phyloP scores from a whole-genome alignment of 2,113 vertebrate species.

The Cebidichthys violaceus region DNA sequence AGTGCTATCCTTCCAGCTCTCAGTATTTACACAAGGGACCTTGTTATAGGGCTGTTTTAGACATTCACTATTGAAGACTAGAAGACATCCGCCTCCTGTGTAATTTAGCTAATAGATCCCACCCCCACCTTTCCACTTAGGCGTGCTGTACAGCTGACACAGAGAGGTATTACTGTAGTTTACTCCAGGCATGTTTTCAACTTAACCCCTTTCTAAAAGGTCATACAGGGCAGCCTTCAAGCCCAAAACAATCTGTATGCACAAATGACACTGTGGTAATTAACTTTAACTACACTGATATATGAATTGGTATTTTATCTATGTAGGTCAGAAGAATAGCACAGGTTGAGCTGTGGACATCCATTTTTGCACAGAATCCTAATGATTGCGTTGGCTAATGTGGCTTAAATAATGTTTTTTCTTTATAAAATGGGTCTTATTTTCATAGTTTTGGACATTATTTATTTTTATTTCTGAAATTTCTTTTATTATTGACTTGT shows the following conservation, averaged over 20 bases:
- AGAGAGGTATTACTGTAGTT: conserved; percentile 12
- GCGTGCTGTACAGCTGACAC: conserved; percentile 1
- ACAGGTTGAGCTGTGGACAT: conserved; percentile 9
- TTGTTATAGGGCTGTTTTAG: conserved; percentile 34
- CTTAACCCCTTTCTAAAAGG: conserved; percentile 46
- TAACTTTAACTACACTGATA: conserved; percentile 43
- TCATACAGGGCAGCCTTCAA: conserved; percentile 23
- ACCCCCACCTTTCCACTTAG: conserved; percentile 10
- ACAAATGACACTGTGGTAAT: conserved; percentile 35
- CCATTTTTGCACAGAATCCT: neutral
- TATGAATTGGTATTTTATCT: conserved; percentile 43
- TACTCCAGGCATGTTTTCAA: conserved; percentile 27
- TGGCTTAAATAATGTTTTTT: neutral
- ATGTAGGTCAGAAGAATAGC: conserved; percentile 42
- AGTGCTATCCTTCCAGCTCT: conserved; percentile 48
- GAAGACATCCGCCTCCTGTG: conserved; percentile 49
- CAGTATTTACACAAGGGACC: conserved; percentile 47
- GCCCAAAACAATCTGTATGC: conserved; percentile 17
- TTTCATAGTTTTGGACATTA: neutral
- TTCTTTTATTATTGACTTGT: neutral
- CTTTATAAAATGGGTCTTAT: neutral
- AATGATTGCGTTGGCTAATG: neutral
- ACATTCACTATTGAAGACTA: conserved; percentile 30
- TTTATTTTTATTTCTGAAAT: neutral
- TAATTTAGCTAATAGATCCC: conserved; percentile 67